Base-by-base conservation (phyloP, 2,113 vertebrate genomes). In the Nerophis ophidion region DNA sequence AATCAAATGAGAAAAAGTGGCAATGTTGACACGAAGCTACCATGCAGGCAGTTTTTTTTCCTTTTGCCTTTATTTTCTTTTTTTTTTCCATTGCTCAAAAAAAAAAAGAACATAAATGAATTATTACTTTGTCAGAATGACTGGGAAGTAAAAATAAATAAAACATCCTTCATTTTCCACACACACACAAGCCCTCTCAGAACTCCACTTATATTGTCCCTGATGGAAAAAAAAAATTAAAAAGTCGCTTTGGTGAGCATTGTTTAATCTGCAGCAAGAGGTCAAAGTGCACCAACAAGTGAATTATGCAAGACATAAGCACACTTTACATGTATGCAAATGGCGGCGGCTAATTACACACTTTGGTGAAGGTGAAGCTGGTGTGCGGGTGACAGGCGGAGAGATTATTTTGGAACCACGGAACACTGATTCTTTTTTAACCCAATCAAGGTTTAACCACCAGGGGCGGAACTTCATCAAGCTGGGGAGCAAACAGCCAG, bases 381-480 rank as follows among this genome's bases (percentile, higher is more conserved):
- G 13, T 1, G 33, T 19, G 42, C 44, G n/a, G 19, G 48, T 53
- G 58, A 68, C 15, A 26, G 16, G 61, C 34, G 42, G 17, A 65
- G 52, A 55, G 38, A 64, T 9, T 44, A 46, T 17, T 5, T 36
- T 69, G 50, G 34, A 59, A 75, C 62, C 47, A n/a, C 48, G 12
- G 4, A 67, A 42, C 62, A 62, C 54, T 57, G 63, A 75, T 63
- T 59, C 60, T 63, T 75, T 65, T 61, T 35, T 57, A 61, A 80
- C 35, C 75, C 65, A 80, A 82, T 80, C 60, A 45, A 45, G 42
- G 46, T 53, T 76, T 58, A 67, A 74, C 60, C 62, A 73, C 53
- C 68, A 74, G 56, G 64, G 64, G 65, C 71, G 67, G 45, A 62
- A 68, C 72, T 57, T 73, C 79, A 82, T 83, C 65, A 72, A 42